These are phyloP conservation scores for Micrasema longulum DNA, from an alignment of 1,140 invertebrate genomes.

Conservation along the genomic window DNA sequence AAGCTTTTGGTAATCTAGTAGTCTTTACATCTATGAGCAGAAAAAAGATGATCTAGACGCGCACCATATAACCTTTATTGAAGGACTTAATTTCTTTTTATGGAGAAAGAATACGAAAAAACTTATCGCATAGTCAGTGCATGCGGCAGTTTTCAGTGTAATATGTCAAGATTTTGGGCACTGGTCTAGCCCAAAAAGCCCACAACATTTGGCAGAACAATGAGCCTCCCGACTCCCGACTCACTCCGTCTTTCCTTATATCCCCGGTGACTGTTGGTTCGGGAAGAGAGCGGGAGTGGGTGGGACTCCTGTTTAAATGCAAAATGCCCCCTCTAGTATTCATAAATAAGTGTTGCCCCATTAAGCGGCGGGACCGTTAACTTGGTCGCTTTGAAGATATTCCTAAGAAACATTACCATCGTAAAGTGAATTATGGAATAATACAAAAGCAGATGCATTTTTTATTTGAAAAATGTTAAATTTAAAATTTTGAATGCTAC, in stretches of 20 bases:
- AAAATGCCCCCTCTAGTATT: constrained; percentile 36
- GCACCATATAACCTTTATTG: too few relatives aligned
- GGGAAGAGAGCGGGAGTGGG: constrained; percentile 22
- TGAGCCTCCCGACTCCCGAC: background rate
- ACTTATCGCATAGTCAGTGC: too few relatives aligned
- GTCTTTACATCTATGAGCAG: too few relatives aligned
- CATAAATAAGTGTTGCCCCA: constrained; percentile 40
- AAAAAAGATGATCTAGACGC: too few relatives aligned
- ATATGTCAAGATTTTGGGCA: background rate
- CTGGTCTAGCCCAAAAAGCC: background rate
- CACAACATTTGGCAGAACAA: constrained; percentile 52
- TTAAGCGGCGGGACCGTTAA: constrained; percentile 23
- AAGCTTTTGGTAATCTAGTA: too few relatives aligned
- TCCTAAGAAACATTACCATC: background rate
- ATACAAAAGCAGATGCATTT: too few relatives aligned
- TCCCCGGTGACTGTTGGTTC: constrained; percentile 3
- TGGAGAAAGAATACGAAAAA: too few relatives aligned
- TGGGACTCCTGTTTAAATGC: constrained; percentile 45
- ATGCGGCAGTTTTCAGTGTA: too few relatives aligned
- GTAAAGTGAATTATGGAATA: background rate
- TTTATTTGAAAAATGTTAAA: too few relatives aligned
- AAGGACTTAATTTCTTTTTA: too few relatives aligned
- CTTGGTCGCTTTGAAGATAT: constrained; percentile 1
- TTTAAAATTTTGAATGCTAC: too few relatives aligned
- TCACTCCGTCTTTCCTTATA: background rate